Percentiles rank a stretch among this genome's conserved stretches.
These are phyloP conservation scores for Rhinichthys osculus DNA, from an alignment of 2,797 vertebrate species.

Conservation along the genomic window DNA sequence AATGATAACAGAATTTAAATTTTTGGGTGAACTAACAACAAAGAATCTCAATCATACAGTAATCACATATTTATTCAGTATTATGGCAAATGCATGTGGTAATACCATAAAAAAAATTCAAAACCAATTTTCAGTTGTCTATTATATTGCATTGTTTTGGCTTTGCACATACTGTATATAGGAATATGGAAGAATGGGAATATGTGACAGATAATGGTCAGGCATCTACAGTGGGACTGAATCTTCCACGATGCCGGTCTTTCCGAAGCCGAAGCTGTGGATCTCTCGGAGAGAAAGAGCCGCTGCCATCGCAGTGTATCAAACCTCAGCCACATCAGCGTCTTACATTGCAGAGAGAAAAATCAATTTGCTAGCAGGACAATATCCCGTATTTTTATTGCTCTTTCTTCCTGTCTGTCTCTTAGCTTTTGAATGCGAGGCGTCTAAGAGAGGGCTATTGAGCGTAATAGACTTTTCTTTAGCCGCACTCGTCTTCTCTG, in stretches of 20 bases:
- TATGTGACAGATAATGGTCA: too few species aligned
- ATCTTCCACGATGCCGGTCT: neutral
- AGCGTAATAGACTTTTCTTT: conserved; percentile 43
- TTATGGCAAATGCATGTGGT: neutral
- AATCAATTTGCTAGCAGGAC: conserved; percentile 41
- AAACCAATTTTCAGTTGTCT: neutral
- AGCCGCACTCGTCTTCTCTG: conserved; percentile 15
- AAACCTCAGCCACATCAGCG: neutral
- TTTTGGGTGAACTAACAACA: too few species aligned
- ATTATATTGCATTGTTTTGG: too few species aligned
- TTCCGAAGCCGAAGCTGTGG: neutral
- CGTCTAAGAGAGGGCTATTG: conserved; percentile 23
- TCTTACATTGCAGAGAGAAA: conserved; percentile 17
- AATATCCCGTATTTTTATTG: conserved; percentile 35
- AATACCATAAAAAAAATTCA: neutral
- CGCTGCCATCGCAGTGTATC: neutral
- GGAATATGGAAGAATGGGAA: too few species aligned
- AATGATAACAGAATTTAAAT: too few species aligned
- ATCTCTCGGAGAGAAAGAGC: neutral
- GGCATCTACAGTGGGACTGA: too few species aligned
- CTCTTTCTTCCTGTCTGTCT: conserved; percentile 11
- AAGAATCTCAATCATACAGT: neutral
- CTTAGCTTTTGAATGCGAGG: conserved; percentile 30
- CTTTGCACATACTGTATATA: too few species aligned
- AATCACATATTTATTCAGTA: too few species aligned